Evolutionary conservation across 2,113 vertebrate genomes (phyloP), one percentile per base, ranked within the genome.

Genomic region (Ictalurus furcatus): DNA sequence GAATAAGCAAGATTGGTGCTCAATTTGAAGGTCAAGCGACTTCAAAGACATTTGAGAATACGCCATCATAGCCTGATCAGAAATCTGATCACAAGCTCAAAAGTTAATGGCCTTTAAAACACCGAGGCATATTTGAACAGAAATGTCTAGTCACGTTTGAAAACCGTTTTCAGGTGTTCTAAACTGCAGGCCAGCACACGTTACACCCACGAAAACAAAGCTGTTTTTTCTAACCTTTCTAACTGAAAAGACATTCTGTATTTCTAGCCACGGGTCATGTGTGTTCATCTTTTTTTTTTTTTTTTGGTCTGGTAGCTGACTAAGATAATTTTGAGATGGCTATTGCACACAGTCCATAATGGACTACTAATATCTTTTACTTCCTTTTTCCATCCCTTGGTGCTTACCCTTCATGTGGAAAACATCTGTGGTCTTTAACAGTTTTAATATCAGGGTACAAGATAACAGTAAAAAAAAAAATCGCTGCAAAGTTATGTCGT

Each of bases 101-200:
- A 76, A 88, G 86, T 85, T 59, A 13, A 90, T 90, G 89, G 69
- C 89, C 91, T 93, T 91, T 87, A 92, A 92, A 94, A 91, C 93
- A 94, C 91, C 92, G 91, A 92, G 90, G 89, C 90, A 88, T 92
- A 92, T 94, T 93, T 92, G 90, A 92, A 95, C 89, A 88, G 90
- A 91, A 37, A 37, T 0, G 37, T 76, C 74, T 9, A 5, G 69
- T 90, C 85, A 82, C 90, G 90, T 90, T 91, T 85, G 89, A 93
- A 91, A 93, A 92, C 89, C 91, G 90, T 87, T 93, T 94, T 94
- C 91, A 93, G 92, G 91, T 93, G 93, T 92, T 93, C 73, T 91
- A 91, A 92, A 92, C 71, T 40, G 19, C 88, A 90, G 92, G 85
- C 74, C 88, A 63, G 79, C 2, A 44, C 63, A 83, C 88, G 78